These are phyloP conservation scores for Micrastur ruficollis DNA, from an alignment of 2,797 vertebrate genomes.

Conservation along the genomic window DNA sequence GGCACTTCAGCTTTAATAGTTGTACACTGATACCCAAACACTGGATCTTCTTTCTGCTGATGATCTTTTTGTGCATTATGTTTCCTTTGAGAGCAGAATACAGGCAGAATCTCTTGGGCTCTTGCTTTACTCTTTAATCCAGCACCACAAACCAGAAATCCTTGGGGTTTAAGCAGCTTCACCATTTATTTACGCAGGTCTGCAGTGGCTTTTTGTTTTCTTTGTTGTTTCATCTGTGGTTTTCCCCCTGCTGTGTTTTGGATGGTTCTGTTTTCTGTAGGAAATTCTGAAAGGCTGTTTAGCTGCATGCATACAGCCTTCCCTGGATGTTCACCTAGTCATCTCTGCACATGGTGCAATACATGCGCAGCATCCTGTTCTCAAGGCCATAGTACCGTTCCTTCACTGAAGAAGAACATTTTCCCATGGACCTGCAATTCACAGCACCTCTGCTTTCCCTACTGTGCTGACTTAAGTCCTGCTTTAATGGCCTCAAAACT, in stretches of 20 bases:
- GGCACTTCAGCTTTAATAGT: background rate
- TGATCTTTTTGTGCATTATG: background rate
- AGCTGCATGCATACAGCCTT: background rate
- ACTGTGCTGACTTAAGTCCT: background rate
- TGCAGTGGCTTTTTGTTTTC: background rate
- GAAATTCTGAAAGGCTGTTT: background rate
- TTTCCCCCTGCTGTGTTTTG: background rate
- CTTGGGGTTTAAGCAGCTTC: background rate
- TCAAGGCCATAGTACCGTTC: background rate
- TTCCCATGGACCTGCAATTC: background rate
- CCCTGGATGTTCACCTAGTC: background rate
- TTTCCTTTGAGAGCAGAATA: background rate
- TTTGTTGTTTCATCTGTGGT: background rate
- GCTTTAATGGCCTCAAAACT: background rate
- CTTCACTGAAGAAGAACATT: background rate
- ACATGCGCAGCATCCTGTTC: background rate
- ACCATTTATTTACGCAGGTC: constrained; percentile 10
- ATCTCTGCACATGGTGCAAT: background rate
- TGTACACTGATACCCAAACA: background rate
- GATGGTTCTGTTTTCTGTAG: background rate
- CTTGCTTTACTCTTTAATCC: background rate
- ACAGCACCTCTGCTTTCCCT: background rate
- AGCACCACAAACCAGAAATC: constrained; percentile 5
- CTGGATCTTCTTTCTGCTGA: background rate
- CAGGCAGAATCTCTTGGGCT: background rate